A percentile compares a stretch with the other conserved stretches of the same genome.
Evolutionary conservation across 1,140 invertebrate species (phyloP).

Genomic region (Penaeus japonicus): DNA sequence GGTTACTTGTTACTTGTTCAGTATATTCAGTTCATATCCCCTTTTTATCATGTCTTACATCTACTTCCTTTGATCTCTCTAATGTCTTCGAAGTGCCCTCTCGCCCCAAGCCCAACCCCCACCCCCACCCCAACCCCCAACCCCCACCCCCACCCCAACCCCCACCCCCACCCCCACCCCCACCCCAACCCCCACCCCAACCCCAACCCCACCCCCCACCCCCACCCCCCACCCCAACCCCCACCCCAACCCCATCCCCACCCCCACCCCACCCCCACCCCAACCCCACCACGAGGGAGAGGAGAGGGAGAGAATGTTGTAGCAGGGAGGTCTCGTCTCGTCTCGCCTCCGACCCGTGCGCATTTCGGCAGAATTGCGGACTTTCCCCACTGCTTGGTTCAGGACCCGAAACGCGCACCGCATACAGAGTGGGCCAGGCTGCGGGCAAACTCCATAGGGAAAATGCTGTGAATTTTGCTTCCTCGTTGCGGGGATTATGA

Average conservation of each 20-base stretch:
- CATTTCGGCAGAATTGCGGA: conserved; percentile 50
- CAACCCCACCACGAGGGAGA: not conserved
- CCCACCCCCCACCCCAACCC: no score
- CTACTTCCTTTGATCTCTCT: no score
- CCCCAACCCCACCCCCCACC: not conserved
- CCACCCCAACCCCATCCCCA: not conserved
- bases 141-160: not conserved
- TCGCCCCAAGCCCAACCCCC: no score
- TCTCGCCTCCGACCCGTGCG: conserved; percentile 1
- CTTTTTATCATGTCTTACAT: no score
- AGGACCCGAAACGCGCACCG: conserved; percentile 20
- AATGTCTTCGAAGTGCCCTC: no score
- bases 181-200: not conserved
- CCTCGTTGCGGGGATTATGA: no score
- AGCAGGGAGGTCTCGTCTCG: no score
- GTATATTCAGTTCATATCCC: no score
- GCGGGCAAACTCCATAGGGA: no score
- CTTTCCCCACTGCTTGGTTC: conserved; percentile 45
- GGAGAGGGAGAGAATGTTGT: not conserved
- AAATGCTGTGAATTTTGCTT: no score
- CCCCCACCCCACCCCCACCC: not conserved
- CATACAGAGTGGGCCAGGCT: conserved; percentile 10
- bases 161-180: not conserved
- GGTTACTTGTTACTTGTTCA: no score
- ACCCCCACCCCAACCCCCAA: not conserved